These are phyloP conservation scores for Drosophila tsacasi DNA, from an alignment of 1,140 invertebrate species.

Conservation along the genomic window DNA sequence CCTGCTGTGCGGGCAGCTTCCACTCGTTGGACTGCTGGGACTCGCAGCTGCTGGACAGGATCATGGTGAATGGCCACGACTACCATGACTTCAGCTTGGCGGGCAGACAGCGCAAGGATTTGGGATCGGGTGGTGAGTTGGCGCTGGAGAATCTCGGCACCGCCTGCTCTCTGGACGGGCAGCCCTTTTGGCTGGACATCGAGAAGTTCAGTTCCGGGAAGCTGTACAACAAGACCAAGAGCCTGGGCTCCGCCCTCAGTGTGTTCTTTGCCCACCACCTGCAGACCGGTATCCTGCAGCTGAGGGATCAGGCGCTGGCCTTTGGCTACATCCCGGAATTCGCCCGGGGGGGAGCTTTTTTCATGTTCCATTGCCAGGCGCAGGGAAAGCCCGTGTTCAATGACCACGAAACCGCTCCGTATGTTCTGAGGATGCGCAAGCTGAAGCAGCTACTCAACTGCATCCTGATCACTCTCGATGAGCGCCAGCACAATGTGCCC, in stretches of 20 bases:
- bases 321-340: slow-evolving; percentile 85
- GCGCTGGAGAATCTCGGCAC: slow-evolving; percentile 84
- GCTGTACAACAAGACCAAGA: slow-evolving; percentile 86
- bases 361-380: slow-evolving; percentile 87
- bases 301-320: slow-evolving; percentile 86
- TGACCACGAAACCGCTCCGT: slow-evolving; percentile 85
- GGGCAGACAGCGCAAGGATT: slow-evolving; percentile 72
- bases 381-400: slow-evolving; percentile 86
- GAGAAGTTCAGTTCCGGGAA: slow-evolving; percentile 86
- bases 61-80: slow-evolving; percentile 85
- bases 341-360: slow-evolving; percentile 84
- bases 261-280: slow-evolving; percentile 86
- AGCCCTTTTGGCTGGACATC: slow-evolving; percentile 85
- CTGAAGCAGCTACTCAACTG: slow-evolving; percentile 87
- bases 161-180: slow-evolving; percentile 85
- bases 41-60: slow-evolving; percentile 86
- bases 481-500: slow-evolving; percentile 21
- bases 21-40: slow-evolving; percentile 87
- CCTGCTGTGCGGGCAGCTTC: slow-evolving; percentile 86
- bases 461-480: slow-evolving; percentile 85
- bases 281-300: slow-evolving; percentile 85
- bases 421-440: slow-evolving; percentile 86
- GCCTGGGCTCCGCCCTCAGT: slow-evolving; percentile 86
- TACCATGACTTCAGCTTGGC: slow-evolving; percentile 86
- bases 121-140: slow-evolving; percentile 85